Evolutionary conservation across 2,888 invertebrate species (phyloP), one percentile per base, ranked within the genome.

Genomic region (Unio delphinus): DNA sequence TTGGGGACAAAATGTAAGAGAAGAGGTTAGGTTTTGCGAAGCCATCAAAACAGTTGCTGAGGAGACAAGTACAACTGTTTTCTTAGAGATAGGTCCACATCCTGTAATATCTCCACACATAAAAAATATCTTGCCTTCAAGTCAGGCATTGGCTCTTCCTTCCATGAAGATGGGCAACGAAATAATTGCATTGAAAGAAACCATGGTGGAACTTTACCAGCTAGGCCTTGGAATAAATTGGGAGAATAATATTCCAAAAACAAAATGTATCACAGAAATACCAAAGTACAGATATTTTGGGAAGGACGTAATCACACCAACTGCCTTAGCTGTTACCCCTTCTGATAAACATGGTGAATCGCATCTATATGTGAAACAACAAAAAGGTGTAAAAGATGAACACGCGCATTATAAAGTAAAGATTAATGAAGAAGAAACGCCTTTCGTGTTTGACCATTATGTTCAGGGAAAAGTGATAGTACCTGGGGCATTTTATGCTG

Each of bases 41-140:
- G 79, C 79, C 3, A 68, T 81, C 23, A 55, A 64, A 55, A 68
- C 71, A 28, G 64, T 74, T 20, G 61, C 67, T 1, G 58, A 61
- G 1, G 57, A 55, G 28, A 61, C 64, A 23, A 67, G 66, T 7
- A 65, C 63, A 20, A 80, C 77, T 30, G 68, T 83, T n/a, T 77
- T 79, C 65, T 55, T 84, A 26, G 84, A 84, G 69, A 80, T 84
- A 23, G 83, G 84, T 7, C 83, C 83, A 45, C 75, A 68, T 45
- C 80, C 84, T 3, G 80, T 83, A 34, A 62, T 84, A 55, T 56
- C 72, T 11, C 72, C 79, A 15, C 78, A 82, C 60, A 28, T 80
- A 1, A 59, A 30, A 7, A 75, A 80, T 45, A 76, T 79, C 4
- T 74, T 74, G 56, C 57, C 64, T 3, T 63, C 57, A 1, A 68